Evolutionary conservation across 2,797 vertebrate species (phyloP).

Genomic region (Atherinosoma microstoma): DNA sequence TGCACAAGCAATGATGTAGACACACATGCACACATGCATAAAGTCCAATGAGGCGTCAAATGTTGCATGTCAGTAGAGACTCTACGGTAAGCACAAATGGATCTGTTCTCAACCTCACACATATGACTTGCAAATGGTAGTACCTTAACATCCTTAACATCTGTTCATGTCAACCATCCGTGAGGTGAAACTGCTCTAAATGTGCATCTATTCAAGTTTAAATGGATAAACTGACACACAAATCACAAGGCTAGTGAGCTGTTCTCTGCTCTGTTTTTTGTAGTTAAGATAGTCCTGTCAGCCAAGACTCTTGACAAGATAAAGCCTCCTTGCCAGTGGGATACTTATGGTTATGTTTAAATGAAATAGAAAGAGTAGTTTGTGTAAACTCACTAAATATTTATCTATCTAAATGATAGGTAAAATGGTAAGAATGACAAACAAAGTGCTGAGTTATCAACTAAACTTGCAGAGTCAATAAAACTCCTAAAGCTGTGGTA

Average conservation of each 20-base stretch:
- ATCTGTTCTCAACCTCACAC: constrained; percentile 50
- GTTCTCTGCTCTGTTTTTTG: constrained; percentile 53
- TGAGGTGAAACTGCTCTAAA: constrained; percentile 51
- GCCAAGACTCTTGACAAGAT: constrained; percentile 48
- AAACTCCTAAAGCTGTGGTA: constrained; percentile 11
- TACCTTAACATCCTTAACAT: constrained; percentile 62
- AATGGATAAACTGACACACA: constrained; percentile 56
- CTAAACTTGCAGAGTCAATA: constrained; percentile 33
- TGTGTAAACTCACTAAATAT: constrained; percentile 17
- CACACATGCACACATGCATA: constrained; percentile 30
- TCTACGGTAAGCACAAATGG: constrained; percentile 46
- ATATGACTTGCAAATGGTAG: constrained; percentile 51
- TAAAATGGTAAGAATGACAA: constrained; percentile 30
- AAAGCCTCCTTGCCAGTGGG: constrained; percentile 48
- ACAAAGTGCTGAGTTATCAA: constrained; percentile 49
- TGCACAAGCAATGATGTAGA: constrained; percentile 23
- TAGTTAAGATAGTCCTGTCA: constrained; percentile 51
- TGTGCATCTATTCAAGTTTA: constrained; percentile 46
- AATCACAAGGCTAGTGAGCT: constrained; percentile 54
- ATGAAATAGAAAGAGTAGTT: constrained; percentile 54
- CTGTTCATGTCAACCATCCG: constrained; percentile 71
- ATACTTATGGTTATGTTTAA: constrained; percentile 48
- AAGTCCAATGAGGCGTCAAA: constrained; percentile 63
- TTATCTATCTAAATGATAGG: constrained; percentile 23
- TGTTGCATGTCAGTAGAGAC: constrained; percentile 48